These are phyloP conservation scores for Myotis findleyi DNA, from an alignment of 2,797 vertebrate species.

Conservation along the genomic window DNA sequence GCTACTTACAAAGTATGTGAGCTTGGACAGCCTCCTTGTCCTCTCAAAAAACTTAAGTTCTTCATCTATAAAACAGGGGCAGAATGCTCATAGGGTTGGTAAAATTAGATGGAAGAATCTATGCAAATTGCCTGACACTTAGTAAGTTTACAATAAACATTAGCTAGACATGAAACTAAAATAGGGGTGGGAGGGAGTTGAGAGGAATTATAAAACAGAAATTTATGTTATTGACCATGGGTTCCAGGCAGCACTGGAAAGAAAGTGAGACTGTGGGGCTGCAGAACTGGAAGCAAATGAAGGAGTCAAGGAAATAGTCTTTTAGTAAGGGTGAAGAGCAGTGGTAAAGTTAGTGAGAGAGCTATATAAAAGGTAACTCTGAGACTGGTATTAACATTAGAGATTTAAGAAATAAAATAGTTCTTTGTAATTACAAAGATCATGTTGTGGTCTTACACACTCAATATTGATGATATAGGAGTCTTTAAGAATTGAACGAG, in stretches of 20 bases:
- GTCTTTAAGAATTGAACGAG: not conserved
- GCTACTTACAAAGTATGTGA: not conserved
- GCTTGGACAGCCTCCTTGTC: not conserved
- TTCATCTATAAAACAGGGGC: conserved; percentile 14
- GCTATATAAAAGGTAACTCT: not conserved
- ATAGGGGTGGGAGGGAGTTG: not conserved
- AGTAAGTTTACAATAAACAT: not conserved
- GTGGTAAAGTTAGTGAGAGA: not conserved
- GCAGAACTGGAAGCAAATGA: not conserved
- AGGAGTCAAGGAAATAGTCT: not conserved
- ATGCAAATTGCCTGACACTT: not conserved
- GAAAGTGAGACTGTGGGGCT: not conserved
- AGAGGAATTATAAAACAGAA: not conserved
- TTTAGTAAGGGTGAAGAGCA: not conserved
- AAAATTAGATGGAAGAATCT: conserved; percentile 25
- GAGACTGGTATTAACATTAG: not conserved
- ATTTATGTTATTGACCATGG: not conserved
- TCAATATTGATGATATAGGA: not conserved
- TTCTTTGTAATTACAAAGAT: conserved; percentile 30
- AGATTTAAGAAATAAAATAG: not conserved
- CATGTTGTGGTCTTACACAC: not conserved
- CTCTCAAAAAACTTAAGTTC: not conserved
- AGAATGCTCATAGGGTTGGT: not conserved
- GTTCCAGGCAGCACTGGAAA: not conserved
- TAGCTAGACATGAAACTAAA: not conserved